Evolutionary conservation across 2,888 invertebrate genomes (phyloP).

Genomic region (Neria commutata): DNA sequence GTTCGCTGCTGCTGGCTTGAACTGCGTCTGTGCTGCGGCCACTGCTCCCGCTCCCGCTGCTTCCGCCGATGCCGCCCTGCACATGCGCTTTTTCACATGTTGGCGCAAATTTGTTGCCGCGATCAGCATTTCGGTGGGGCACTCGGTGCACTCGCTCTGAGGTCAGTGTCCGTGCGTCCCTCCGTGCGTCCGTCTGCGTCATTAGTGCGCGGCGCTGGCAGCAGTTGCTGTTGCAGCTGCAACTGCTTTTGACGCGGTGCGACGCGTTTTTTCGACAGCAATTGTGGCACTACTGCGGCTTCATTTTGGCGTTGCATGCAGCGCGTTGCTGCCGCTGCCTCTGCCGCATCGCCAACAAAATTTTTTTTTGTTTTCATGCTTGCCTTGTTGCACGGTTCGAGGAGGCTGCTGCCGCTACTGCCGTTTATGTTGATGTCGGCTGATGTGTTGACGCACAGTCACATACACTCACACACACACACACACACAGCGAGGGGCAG

Average conservation of each 20-base stretch:
- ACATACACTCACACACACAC: slow-evolving; percentile 3
- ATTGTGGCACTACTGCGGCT: slow-evolving; percentile 8
- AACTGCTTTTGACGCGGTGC: slow-evolving; percentile 4
- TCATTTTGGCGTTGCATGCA: slow-evolving; percentile 10
- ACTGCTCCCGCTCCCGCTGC: too few species aligned
- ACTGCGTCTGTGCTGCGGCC: too few species aligned
- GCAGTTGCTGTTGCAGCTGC: slow-evolving; percentile 3
- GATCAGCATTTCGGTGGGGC: too few species aligned
- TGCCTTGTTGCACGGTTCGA: not conserved
- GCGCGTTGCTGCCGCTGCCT: not conserved
- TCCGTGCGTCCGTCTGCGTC: slow-evolving; percentile 7
- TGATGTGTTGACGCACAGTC: not conserved
- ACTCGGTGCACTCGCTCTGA: not conserved
- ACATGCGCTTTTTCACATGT: too few species aligned
- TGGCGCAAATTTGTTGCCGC: too few species aligned
- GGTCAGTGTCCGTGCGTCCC: slow-evolving; percentile 25
- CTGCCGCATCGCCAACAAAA: not conserved
- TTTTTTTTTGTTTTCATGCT: not conserved
- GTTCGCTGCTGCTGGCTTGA: too few species aligned
- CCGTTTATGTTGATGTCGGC: not conserved
- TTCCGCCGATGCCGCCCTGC: too few species aligned
- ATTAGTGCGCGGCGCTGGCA: slow-evolving; percentile 1
- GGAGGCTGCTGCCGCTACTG: not conserved
- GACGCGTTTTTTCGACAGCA: slow-evolving; percentile 9
- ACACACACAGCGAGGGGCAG: not conserved